Evolutionary conservation across 2,113 vertebrate species (phyloP).

Genomic region (Halcyon senegalensis): DNA sequence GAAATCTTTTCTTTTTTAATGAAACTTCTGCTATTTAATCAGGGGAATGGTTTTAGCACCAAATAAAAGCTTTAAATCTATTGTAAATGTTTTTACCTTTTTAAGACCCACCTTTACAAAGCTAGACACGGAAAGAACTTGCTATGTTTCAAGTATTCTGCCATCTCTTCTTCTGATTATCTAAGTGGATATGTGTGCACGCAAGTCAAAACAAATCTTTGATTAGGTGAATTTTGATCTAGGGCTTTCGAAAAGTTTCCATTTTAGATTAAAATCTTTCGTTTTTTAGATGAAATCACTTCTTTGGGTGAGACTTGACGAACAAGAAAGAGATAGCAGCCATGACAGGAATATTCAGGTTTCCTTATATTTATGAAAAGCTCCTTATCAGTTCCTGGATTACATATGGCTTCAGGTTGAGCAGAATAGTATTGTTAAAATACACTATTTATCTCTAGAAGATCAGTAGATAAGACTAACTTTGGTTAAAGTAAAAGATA

Average conservation of each 20-base stretch:
- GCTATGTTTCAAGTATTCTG: neutral
- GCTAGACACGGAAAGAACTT: neutral
- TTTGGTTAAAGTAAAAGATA: neutral
- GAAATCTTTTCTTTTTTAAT: neutral
- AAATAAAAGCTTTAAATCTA: neutral
- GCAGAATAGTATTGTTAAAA: neutral
- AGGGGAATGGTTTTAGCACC: neutral
- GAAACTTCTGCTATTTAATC: neutral
- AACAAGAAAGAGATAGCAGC: neutral
- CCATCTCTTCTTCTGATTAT: neutral
- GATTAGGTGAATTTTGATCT: neutral
- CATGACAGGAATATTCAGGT: neutral
- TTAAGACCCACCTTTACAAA: neutral
- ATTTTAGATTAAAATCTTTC: neutral
- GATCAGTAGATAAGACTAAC: neutral
- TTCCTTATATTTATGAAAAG: neutral
- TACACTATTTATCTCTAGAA: neutral
- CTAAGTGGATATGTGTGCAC: neutral
- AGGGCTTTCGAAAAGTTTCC: neutral
- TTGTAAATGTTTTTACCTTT: conserved; percentile 9
- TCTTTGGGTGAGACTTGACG: neutral
- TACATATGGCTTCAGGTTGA: neutral
- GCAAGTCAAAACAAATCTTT: neutral
- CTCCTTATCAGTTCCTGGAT: neutral
- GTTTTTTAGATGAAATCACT: neutral